Evolutionary conservation across 2,888 invertebrate genomes (phyloP).

Genomic region (Pilophorus perplexus): DNA sequence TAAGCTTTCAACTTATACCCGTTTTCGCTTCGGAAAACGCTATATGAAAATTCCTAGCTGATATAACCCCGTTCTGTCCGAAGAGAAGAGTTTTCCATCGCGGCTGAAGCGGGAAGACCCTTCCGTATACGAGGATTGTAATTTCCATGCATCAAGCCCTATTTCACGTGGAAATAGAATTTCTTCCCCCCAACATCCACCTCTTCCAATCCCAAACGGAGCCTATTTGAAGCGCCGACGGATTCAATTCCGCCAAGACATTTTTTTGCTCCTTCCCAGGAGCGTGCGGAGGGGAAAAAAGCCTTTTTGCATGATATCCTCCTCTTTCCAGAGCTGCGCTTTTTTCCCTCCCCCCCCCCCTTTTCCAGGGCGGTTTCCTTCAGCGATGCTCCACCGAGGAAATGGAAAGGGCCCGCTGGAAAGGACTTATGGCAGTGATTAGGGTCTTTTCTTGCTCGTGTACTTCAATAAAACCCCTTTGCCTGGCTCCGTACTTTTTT

Average conservation of each 20-base stretch:
- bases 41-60: conserved; percentile 12
- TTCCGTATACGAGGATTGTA: conserved; percentile 27
- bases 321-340: neutral
- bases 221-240: conserved; percentile 35
- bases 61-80: no score
- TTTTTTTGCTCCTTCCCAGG: conserved; percentile 11
- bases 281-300: neutral
- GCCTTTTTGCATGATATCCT: conserved; percentile 31
- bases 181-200: neutral
- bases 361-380: neutral
- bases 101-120: neutral
- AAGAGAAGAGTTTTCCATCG: no score
- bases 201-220: conserved; percentile 33
- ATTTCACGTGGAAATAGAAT: conserved; percentile 35
- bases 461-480: conserved; percentile 22
- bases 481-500: neutral
- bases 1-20: no score
- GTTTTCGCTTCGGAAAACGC: no score
- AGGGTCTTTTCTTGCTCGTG: conserved; percentile 10
- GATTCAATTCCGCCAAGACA: conserved; percentile 35
- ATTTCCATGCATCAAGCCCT: conserved; percentile 36
- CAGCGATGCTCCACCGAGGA: neutral
- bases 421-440: conserved; percentile 34
- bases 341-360: neutral
- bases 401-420: neutral